Percentiles rank a stretch among this genome's conserved stretches.
Conservation (phyloP, 2,113 vertebrate species). For the Protomyctophum bolini region DNA sequence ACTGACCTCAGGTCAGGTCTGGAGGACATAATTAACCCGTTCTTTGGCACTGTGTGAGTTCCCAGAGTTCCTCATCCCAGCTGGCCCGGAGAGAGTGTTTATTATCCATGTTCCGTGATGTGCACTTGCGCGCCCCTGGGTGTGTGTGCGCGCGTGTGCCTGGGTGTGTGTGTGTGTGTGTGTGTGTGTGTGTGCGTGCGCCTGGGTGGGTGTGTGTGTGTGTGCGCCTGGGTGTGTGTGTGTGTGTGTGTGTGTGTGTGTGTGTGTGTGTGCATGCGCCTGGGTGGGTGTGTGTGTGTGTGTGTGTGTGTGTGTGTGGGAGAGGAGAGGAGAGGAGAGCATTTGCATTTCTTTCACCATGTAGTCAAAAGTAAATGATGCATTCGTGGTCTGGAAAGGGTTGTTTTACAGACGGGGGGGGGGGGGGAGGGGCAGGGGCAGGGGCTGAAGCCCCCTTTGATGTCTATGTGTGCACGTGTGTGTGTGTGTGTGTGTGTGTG, state of each 20-base stretch:
- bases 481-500: constrained; percentile 4
- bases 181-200: constrained; percentile 12
- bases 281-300: too few species aligned
- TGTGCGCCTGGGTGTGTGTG: constrained; percentile 5
- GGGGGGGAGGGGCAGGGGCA: too few species aligned
- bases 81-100: too few species aligned
- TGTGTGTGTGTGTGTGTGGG: too few species aligned
- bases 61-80: not conserved
- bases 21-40: not conserved
- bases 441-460: too few species aligned
- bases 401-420: too few species aligned
- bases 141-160: not conserved
- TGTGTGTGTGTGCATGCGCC: not conserved
- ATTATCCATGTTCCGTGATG: too few species aligned
- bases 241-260: constrained; percentile 12
- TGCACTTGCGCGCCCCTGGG: too few species aligned
- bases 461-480: not conserved
- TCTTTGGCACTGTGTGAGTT: constrained; percentile 3
- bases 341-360: too few species aligned
- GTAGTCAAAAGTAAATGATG: too few species aligned
- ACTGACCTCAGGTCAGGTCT: not conserved
- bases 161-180: constrained; percentile 11
- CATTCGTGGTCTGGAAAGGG: too few species aligned
- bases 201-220: not conserved
- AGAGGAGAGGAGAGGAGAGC: too few species aligned